Evolutionary conservation across 2,888 invertebrate genomes (phyloP).

Genomic region (Lucinisca nassula): DNA sequence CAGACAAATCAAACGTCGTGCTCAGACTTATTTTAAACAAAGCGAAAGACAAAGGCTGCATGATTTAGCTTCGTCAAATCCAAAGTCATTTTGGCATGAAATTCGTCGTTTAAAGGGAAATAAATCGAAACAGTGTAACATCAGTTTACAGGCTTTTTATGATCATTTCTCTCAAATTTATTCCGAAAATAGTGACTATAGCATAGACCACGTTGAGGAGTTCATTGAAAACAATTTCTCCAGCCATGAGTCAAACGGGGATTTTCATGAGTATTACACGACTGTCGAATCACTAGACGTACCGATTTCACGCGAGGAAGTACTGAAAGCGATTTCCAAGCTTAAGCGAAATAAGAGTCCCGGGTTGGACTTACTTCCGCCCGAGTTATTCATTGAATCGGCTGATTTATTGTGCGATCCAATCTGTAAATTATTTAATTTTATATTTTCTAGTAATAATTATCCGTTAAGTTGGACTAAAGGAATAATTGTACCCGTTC

Average conservation of each 20-base stretch:
- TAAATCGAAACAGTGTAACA: neutral
- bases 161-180: constrained; percentile 19
- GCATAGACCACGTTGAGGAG: neutral
- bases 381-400: constrained; percentile 11
- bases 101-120: neutral
- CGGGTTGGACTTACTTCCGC: neutral
- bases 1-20: constrained; percentile 2
- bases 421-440: constrained; percentile 18
- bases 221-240: neutral
- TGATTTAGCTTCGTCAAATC: neutral
- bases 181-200: neutral
- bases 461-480: constrained; percentile 14
- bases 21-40: neutral
- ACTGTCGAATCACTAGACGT: no score
- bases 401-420: neutral
- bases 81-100: constrained; percentile 16
- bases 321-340: neutral
- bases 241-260: no score
- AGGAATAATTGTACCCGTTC: constrained; percentile 12
- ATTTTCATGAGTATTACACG: no score
- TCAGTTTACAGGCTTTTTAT: neutral
- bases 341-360: constrained; percentile 9
- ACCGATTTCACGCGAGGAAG: neutral
- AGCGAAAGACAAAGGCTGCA: neutral
- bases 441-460: constrained; percentile 1